Conservation (phyloP, 2,113 vertebrate species). For the Chrysemys picta region DNA sequence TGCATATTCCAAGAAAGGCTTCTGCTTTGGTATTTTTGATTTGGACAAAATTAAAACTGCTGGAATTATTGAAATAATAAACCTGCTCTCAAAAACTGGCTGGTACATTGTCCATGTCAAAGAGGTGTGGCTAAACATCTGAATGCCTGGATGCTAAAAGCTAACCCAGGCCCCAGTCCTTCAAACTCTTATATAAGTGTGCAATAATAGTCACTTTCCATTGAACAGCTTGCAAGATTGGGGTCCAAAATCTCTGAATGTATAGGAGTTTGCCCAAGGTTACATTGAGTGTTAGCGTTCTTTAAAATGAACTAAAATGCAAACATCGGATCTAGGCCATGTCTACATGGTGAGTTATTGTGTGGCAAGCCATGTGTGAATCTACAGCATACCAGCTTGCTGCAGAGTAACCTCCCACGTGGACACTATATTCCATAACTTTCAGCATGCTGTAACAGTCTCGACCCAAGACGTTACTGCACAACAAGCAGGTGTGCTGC, state of each 20-base stretch:
- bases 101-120: background rate
- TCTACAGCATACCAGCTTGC: no score
- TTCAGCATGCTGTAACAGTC: no score
- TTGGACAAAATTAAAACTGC: background rate
- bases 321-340: background rate
- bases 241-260: background rate
- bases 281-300: background rate
- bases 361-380: no score
- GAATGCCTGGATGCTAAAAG: background rate
- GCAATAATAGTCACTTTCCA: background rate
- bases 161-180: background rate
- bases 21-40: background rate
- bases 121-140: background rate
- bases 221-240: fast-evolving
- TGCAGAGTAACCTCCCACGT: no score
- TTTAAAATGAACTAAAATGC: background rate
- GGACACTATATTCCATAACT: no score
- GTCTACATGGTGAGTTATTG: no score
- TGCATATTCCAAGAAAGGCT: background rate
- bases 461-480: no score
- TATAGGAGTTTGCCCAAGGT: background rate
- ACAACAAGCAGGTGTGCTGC: no score
- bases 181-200: background rate
- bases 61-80: background rate
- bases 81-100: background rate